A percentile compares a stretch with the other conserved stretches of the same genome.
phyloP scores from a whole-genome alignment of 2,888 invertebrate genomes.

The Neoscelio sp. region DNA sequence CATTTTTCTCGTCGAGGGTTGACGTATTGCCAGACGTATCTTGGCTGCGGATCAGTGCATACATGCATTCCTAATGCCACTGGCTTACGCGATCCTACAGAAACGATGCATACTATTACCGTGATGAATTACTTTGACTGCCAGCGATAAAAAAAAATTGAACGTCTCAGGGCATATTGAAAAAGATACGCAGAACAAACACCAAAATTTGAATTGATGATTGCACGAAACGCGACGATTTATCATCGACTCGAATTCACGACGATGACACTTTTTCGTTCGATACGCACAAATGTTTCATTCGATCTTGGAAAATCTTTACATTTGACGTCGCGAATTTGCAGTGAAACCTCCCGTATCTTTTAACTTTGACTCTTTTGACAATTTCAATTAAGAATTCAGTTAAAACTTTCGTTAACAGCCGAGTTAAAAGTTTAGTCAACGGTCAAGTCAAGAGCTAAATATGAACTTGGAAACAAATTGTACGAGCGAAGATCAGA shows the following conservation, averaged over 20 bases:
- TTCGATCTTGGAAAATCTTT: no score
- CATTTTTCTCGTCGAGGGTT: slow-evolving; percentile 76
- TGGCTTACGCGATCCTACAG: slow-evolving; percentile 68
- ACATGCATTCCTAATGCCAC: slow-evolving; percentile 78
- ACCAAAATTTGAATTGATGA: slow-evolving; percentile 27
- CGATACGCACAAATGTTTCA: no score
- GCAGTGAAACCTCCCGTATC: no score
- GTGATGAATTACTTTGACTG: slow-evolving; percentile 76
- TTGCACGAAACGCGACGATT: slow-evolving; percentile 18
- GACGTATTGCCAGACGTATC: slow-evolving; percentile 78
- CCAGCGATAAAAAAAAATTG: slow-evolving; percentile 69
- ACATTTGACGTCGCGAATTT: no score
- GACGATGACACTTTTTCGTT: slow-evolving; percentile 24
- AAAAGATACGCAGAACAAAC: slow-evolving; percentile 62
- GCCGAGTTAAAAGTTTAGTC: no score
- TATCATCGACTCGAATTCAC: neutral
- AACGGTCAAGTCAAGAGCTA: no score
- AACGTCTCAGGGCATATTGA: slow-evolving; percentile 31
- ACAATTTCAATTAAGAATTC: no score
- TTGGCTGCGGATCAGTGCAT: slow-evolving; percentile 78
- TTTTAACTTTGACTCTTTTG: no score
- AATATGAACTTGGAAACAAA: no score
- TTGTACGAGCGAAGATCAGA: no score
- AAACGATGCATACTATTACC: slow-evolving; percentile 70
- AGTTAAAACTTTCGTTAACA: no score